Base-by-base conservation (phyloP, 64 coral and sea anemone genomes). In the Actinia equina region DNA sequence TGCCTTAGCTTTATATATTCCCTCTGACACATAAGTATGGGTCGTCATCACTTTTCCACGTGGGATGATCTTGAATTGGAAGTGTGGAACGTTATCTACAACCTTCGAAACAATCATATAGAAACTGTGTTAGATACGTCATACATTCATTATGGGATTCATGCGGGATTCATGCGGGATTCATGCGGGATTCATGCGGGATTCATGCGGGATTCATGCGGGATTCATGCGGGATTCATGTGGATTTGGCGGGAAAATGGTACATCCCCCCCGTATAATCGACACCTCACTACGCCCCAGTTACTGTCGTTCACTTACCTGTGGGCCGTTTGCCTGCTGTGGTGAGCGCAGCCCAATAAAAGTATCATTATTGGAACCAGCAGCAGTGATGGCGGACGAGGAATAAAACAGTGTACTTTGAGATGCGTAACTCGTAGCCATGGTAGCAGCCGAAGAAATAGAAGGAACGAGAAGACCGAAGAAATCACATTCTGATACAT, bases 401-500 rank as follows among this genome's bases (percentile, higher is more conserved):
- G 51, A 22, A 84, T 84, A 89, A 25, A 89, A 71, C 7, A 37
- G 25, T 30, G 69, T 37, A 74, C 69, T 41, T 74, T 74, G 69
- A 74, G 49, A 52, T 54, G 62, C 22, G 18, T 17, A 57, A n/a
- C 26, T 89, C 6, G 81, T 89, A 59, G 82, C 84, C 41, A 89
- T 26, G 37, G 41, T 51, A 4, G 80, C 88, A 41, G 88, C 52
- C 37, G 88, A 69, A 52, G 63, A 46, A 42, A 62, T n/a, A 69
- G 80, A 10, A 13, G 88, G 52, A 5, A 86, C 79, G 62, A 44
- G 70, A 3, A 91, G 81, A 6, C 83, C 83, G 41, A 91, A 78
- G 54, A 91, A 71, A 58, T 91, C 83, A 23, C 89, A 83, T 49
- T 5, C 17, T 20, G 78, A 81, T 20, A n/a, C 22, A 44, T 81